Evolutionary conservation across 2,888 invertebrate species (phyloP), one percentile per base, ranked within the genome.

Genomic region (Toxonevra muliebris): DNA sequence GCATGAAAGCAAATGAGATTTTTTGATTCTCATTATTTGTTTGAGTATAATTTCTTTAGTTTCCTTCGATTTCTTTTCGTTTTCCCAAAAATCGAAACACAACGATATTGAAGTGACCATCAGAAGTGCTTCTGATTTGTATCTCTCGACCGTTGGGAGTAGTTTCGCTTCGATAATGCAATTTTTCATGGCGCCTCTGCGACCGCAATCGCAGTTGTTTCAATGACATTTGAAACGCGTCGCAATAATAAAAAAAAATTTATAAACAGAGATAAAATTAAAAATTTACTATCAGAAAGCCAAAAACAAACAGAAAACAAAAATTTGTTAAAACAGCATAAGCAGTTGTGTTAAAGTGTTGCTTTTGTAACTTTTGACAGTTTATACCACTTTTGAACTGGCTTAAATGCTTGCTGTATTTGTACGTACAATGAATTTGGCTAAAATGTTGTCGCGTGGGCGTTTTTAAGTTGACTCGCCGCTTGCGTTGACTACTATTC

Each of bases 311-410:
- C 30, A 30, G 30, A 30, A 30, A 30, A 30, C 15, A 48, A 48
- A 11, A 48, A 1, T 48, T 48, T 48, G 48, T 12, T 13, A 1
- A 13, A 48, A 15, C 11, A 13, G 15, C 48, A n/a, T 48, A 48
- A 48, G 48, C 11, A 48, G 48, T 48, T 15, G 2, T 30, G 48
- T 15, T 48, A 48, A 48, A 48, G 48, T 48, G 48, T 48, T 48
- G 48, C 48, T 10, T 48, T 48, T 48, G 48, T 48, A 48, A 48
- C 48, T 48, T 48, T 48, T 48, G 48, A 48, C 48, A 48, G 48
- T 48, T 48, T 48, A 10, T n/a, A 30, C 30, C 30, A 30, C 7
- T 30, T 48, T 48, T 7, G 48, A 48, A 11, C 15, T 48, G 48
- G 11, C 48, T 48, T 48, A 48, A 48, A 48, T 10, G 15, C 1